Base-by-base conservation (phyloP, 2,797 vertebrate genomes). In the Lagorchestes hirsutus region DNA sequence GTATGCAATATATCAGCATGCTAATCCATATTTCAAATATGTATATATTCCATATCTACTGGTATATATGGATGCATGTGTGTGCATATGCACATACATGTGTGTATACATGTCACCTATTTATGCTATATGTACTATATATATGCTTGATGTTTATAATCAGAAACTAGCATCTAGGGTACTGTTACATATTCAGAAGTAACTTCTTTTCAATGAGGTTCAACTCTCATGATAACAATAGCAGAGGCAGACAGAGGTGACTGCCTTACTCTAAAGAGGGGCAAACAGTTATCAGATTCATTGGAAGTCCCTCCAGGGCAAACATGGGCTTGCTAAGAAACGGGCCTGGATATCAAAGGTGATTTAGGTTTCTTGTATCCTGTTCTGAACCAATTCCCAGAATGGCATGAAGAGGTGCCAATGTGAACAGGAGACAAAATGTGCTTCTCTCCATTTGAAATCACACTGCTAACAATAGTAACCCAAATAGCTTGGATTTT, bases 341-440 rank as follows among this genome's bases (percentile, higher is more conserved):
- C 11, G 90, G 97, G 94, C 12, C 95, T 74, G 92, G 96, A 97
- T 93, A 97, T 98, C 97, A 97, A 97, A 98, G 98, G 98, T 98
- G 97, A 98, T 97, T 98, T 97, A 98, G 97, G 95, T 87, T 98
- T 98, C 98, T 97, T 97, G 97, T 96, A 98, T 97, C 97, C 97
- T 94, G 97, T 97, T 97, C 97, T 98, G 97, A 98, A 97, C 97
- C 96, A 97, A 98, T 98, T 98, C 97, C 98, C 98, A 97, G 98
- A 98, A 98, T 91, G 97, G 97, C 97, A 93, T 90, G 97, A 98
- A 95, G 96, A 95, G 97, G 95, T 97, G 97, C 97, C 98, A 98
- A 97, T 98, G 97, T 95, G 97, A 98, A 97, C 97, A 97, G 97
- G 97, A 98, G 98, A 98, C 97, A 98, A 97, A 98, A 97, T 97